Conservation (phyloP, 2,888 invertebrate genomes). For the Tetanocera ferruginea region DNA sequence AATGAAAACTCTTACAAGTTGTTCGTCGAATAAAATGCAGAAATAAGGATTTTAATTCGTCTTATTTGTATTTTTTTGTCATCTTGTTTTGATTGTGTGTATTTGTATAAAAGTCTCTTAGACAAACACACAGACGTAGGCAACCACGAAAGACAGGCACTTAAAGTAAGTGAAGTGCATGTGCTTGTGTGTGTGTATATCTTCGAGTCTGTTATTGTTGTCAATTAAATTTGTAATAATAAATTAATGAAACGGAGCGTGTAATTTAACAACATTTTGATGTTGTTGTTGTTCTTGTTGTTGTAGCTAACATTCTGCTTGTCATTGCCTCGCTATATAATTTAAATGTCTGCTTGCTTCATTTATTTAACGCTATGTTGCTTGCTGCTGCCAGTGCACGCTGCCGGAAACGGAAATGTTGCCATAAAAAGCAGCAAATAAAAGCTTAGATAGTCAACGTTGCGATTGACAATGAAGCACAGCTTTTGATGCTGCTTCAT, state of each 20-base stretch:
- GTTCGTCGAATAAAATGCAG: too few species aligned
- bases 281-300: slow-evolving; percentile 20
- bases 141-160: not conserved
- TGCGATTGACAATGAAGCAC: not conserved
- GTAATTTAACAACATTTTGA: not conserved
- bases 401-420: too few species aligned
- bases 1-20: too few species aligned
- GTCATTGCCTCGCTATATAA: slow-evolving; percentile 1
- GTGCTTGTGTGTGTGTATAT: slow-evolving; percentile 14
- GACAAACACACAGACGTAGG: not conserved
- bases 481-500: not conserved
- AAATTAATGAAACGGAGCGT: slow-evolving; percentile 15
- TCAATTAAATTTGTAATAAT: slow-evolving; percentile 20
- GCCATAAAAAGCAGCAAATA: too few species aligned
- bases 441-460: not conserved
- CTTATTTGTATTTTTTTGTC: too few species aligned
- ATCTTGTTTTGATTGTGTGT: too few species aligned
- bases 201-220: slow-evolving; percentile 14
- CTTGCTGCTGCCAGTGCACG: too few species aligned
- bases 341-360: too few species aligned
- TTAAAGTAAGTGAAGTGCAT: not conserved
- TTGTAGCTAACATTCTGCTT: slow-evolving; percentile 19
- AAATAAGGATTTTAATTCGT: too few species aligned
- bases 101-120: not conserved
- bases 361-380: too few species aligned